A percentile compares a stretch with the other conserved stretches of the same genome.
Evolutionary conservation across 2,797 vertebrate genomes (phyloP).

Genomic region (Sebastiscus tertius): DNA sequence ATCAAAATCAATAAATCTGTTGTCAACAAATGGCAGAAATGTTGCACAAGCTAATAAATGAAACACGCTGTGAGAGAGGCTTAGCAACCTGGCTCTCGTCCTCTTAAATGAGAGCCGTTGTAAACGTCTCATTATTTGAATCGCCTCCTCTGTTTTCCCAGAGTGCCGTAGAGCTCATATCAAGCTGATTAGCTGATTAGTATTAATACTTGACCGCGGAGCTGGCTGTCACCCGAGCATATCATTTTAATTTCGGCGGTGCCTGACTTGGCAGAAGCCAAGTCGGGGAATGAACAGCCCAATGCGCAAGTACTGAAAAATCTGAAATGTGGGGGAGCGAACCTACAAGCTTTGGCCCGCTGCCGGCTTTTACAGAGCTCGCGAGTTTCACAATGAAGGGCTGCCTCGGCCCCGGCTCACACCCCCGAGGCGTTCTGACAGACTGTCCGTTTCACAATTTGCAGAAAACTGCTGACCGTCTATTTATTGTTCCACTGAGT

Average conservation of each 20-base stretch:
- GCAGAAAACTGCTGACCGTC: conserved; percentile 45
- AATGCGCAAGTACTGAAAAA: conserved; percentile 47
- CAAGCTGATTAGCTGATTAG: conserved; percentile 63
- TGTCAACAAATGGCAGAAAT: neutral
- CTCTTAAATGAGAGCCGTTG: conserved; percentile 6
- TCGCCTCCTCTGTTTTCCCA: conserved; percentile 43
- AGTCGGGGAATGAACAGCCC: conserved; percentile 45
- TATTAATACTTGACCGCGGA: conserved; percentile 63
- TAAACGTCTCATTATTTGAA: conserved; percentile 32
- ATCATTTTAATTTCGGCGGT: conserved; percentile 69
- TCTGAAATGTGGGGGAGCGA: conserved; percentile 55
- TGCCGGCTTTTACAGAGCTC: conserved; percentile 37
- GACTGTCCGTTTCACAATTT: conserved; percentile 36
- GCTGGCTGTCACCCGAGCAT: conserved; percentile 62
- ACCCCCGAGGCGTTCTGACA: conserved; percentile 27
- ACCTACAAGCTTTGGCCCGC: conserved; percentile 61
- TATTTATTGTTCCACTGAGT: conserved; percentile 65
- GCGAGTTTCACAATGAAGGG: conserved; percentile 50
- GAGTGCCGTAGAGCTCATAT: conserved; percentile 32
- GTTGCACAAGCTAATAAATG: neutral
- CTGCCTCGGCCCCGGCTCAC: conserved; percentile 3
- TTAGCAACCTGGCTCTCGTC: neutral
- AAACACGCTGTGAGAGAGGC: neutral
- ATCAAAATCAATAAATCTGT: neutral
- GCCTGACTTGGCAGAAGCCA: conserved; percentile 76